Base-by-base conservation (phyloP, 2,797 vertebrate genomes). In the Platalea minor region DNA sequence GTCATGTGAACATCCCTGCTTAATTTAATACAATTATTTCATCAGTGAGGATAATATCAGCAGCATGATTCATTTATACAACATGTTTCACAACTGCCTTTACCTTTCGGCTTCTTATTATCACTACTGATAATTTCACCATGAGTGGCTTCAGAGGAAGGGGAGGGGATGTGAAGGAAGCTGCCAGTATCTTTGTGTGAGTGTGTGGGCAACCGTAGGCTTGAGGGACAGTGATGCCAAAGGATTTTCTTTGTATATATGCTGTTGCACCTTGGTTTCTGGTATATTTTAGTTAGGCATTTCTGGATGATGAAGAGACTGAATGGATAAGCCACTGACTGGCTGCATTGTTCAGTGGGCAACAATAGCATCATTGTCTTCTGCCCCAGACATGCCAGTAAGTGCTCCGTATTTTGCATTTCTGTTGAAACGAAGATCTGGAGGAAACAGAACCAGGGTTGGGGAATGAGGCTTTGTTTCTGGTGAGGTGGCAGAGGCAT, bases 1-100 rank as follows among this genome's bases (percentile, higher is more conserved):
- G 97, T 98, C 98, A 97, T 96, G 97, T 98, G 98, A 98, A 97
- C 97, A 97, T 96, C 96, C 84, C 93, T 93, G 95, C 95, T 97
- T 97, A 94, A 96, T 96, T 97, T 98, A 98, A 99, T 98, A 98
- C 85, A 97, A 98, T 99, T 98, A 98, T 98, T 98, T 97, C 97
- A 98, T 98, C 98, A 96, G 98, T 93, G 96, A 98, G 98, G 98
- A 97, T 97, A 97, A 98, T 96, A 98, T 98, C 98, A 97, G 97
- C 97, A 97, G 98, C 96, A 53, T 98, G 96, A 98, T 98, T 98
- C 98, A 98, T 97, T 97, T 97, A 93, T 97, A 91, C 91, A 84
- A 46, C 91, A 68, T 96, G 95, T 97, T 98, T 97, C 84, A 94
- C 90, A 87, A 97, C 89, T 96, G 89, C 85, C 73, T 96, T 93